Base-by-base conservation (phyloP, 2,113 vertebrate genomes). In the Brachypodius melanocephalos region DNA sequence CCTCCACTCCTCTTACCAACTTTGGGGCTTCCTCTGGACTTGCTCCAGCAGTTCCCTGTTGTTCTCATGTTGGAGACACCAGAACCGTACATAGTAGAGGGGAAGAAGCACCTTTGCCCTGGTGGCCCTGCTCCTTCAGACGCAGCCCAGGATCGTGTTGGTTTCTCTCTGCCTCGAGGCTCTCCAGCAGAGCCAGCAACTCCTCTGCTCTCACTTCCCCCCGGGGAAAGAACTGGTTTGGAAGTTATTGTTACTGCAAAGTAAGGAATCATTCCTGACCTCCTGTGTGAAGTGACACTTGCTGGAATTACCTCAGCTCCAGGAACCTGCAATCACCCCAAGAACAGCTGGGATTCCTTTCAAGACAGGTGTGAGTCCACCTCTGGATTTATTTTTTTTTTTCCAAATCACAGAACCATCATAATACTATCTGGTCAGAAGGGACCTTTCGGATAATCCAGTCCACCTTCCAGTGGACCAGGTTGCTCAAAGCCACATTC, bases 171-270 rank as follows among this genome's bases (percentile, higher is more conserved):
- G 28, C 48, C 38, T 77, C 43, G 9, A 13, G 2, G 42, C 22
- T 32, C 38, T 54, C 48, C 6, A 3, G 54, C 43, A 32, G 4
- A 80, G 29, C 65, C 55, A 74, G 25, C 32, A 24, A 14, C 59
- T 59, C 16, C 25, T 6, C 21, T 0, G 0, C 24, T 52, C 77
- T 62, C 38, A 8, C 17, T 67, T 22, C 24, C 26, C 29, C 28
- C 21, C 42, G 42, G 38, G 19, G 12, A 92, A 57, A 61, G 11
- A 72, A 81, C 26, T 13, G 34, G 32, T 38, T 82, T 93, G 77
- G 62, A 28, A 12, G 46, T 96, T 90, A 73, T 88, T 94, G 96
- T 95, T 94, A 83, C 95, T 88, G 76, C 63, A 71, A 95, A 96
- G 78, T 96, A 91, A 59, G 75, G 88, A 93, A 92, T 76, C 66